These are phyloP conservation scores for Idaea aversata DNA, from an alignment of 2,888 invertebrate genomes.

Conservation along the genomic window DNA sequence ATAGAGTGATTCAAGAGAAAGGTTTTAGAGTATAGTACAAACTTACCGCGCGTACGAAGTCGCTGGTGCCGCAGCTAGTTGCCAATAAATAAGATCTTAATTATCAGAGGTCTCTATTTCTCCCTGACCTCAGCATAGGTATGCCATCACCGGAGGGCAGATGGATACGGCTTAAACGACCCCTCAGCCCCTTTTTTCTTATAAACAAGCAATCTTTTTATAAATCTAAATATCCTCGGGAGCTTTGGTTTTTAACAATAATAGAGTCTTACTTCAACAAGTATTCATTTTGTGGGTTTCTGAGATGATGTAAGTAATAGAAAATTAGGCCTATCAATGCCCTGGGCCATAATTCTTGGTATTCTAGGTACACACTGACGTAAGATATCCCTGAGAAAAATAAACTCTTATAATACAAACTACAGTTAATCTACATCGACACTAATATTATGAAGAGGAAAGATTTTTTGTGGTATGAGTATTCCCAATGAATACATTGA, in stretches of 20 bases:
- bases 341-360: neutral
- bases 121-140: neutral
- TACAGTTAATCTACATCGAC: too few species aligned
- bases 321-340: neutral
- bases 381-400: neutral
- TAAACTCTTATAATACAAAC: too few species aligned
- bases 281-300: slow-evolving; percentile 7
- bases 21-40: too few species aligned
- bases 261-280: slow-evolving; percentile 19
- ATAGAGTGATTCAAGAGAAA: too few species aligned
- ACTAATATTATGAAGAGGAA: too few species aligned
- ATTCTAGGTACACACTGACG: neutral
- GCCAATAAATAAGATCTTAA: too few species aligned
- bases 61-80: too few species aligned
- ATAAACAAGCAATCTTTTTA: slow-evolving; percentile 43
- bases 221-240: slow-evolving; percentile 58
- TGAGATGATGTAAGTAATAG: too few species aligned
- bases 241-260: slow-evolving; percentile 41
- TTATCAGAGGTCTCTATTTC: neutral
- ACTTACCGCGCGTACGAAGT: neutral
- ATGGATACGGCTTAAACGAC: slow-evolving; percentile 45
- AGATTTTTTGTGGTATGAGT: too few species aligned
- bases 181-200: slow-evolving; percentile 59
- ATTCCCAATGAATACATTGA: too few species aligned
- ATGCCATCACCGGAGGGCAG: slow-evolving; percentile 27